A percentile compares a stretch with the other conserved stretches of the same genome.
Evolutionary conservation across 2,113 vertebrate species (phyloP).

Genomic region (Camelus bactrianus): DNA sequence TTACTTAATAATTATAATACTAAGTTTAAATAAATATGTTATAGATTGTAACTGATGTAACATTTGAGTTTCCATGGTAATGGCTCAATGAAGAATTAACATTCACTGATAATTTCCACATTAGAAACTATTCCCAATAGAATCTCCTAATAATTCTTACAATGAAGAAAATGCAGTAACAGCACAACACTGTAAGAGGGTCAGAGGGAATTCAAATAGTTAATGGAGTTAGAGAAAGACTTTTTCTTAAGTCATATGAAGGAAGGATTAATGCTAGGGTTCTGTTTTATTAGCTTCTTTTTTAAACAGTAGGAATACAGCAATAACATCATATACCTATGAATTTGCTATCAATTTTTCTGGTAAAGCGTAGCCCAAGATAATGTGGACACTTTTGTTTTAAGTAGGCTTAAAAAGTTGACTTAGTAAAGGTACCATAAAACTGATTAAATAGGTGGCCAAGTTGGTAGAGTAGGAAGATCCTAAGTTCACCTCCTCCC

Average conservation of each 20-base stretch:
- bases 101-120: slow-evolving; percentile 12
- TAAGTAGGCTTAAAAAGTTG: neutral
- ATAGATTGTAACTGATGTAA: neutral
- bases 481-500: too few relatives aligned
- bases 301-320: neutral
- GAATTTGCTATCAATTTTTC: slow-evolving; percentile 11
- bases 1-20: neutral
- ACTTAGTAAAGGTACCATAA: neutral
- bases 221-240: neutral
- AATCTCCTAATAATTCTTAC: neutral
- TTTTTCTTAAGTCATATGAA: slow-evolving; percentile 13
- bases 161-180: slow-evolving; percentile 7
- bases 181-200: neutral
- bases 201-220: neutral
- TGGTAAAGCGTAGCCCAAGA: neutral
- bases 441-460: neutral
- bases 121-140: neutral
- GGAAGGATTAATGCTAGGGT: neutral
- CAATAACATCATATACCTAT: neutral
- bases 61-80: neutral
- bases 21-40: neutral
- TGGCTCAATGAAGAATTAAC: neutral
- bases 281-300: slow-evolving; percentile 18
- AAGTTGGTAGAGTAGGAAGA: too few relatives aligned
- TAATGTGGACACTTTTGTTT: neutral